These are phyloP conservation scores for Eremophila alpestris DNA, from an alignment of 2,797 vertebrate genomes.

Conservation along the genomic window DNA sequence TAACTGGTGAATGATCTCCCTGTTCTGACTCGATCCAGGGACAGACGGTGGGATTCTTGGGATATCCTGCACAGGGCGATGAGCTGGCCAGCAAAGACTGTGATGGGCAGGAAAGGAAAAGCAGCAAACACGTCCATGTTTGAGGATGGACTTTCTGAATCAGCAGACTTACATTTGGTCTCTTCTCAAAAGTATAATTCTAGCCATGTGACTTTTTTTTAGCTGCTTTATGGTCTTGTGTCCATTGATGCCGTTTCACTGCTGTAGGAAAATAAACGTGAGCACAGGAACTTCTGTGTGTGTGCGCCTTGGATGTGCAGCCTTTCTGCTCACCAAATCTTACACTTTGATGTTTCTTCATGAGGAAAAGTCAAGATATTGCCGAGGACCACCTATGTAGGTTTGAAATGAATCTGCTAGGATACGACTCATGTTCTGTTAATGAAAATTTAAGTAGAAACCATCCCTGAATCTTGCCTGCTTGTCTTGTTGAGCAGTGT, in stretches of 20 bases:
- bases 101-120: not conserved
- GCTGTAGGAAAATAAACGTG: fast-evolving
- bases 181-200: not conserved
- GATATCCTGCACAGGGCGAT: fast-evolving
- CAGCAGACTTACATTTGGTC: fast-evolving
- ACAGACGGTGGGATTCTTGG: fast-evolving
- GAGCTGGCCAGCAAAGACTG: not conserved
- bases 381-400: fast-evolving
- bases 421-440: fast-evolving
- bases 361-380: not conserved
- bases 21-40: no score
- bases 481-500: not conserved
- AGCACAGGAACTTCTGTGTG: not conserved
- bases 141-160: not conserved
- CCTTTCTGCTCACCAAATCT: not conserved
- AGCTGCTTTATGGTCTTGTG: not conserved
- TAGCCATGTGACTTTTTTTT: not conserved
- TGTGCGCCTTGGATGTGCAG: fast-evolving
- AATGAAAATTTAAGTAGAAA: not conserved
- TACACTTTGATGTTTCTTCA: fast-evolving
- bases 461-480: fast-evolving
- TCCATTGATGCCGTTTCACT: fast-evolving
- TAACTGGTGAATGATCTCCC: no score
- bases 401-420: not conserved
- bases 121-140: fast-evolving